Percentiles rank a stretch among this genome's conserved stretches.
These are phyloP conservation scores for Aphelinus atriplicis DNA, from an alignment of 1,140 invertebrate species.

Conservation along the genomic window DNA sequence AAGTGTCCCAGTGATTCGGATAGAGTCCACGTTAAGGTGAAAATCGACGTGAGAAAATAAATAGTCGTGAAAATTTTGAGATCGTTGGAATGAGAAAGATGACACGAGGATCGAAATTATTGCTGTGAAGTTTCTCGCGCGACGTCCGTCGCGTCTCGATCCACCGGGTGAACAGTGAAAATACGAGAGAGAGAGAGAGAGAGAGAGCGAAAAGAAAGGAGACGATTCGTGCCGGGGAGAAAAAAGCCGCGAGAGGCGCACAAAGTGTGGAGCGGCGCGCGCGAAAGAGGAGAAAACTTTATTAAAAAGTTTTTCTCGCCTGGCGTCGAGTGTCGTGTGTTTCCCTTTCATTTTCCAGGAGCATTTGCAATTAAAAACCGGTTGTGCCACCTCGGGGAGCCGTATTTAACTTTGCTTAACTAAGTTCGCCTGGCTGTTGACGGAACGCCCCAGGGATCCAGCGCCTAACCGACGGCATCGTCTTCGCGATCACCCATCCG, in stretches of 20 bases:
- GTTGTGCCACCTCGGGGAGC: conserved; percentile 62
- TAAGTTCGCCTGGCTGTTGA: conserved; percentile 62
- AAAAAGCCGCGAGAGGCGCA: conserved; percentile 23
- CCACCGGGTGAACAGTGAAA: too few relatives aligned
- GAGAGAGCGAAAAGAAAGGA: too few relatives aligned
- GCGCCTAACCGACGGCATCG: too few relatives aligned
- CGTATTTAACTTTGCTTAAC: conserved; percentile 66
- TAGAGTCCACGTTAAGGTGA: neutral
- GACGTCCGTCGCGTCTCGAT: too few relatives aligned
- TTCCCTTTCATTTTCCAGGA: conserved; percentile 55
- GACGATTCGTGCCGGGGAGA: neutral
- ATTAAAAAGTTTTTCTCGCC: conserved; percentile 28
- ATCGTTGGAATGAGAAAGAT: too few relatives aligned
- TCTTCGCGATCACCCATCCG: too few relatives aligned
- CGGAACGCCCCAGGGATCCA: conserved; percentile 56
- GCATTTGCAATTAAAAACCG: conserved; percentile 65
- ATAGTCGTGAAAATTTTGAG: too few relatives aligned
- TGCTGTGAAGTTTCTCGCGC: too few relatives aligned
- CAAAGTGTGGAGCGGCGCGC: conserved; percentile 17
- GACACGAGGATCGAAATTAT: too few relatives aligned
- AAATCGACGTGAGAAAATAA: too few relatives aligned
- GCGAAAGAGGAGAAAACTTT: conserved; percentile 40
- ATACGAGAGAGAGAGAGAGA: too few relatives aligned
- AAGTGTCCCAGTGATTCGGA: neutral
- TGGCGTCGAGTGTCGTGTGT: conserved; percentile 23